Conservation (phyloP, 2,888 invertebrate genomes). For the Sycophila texana region DNA sequence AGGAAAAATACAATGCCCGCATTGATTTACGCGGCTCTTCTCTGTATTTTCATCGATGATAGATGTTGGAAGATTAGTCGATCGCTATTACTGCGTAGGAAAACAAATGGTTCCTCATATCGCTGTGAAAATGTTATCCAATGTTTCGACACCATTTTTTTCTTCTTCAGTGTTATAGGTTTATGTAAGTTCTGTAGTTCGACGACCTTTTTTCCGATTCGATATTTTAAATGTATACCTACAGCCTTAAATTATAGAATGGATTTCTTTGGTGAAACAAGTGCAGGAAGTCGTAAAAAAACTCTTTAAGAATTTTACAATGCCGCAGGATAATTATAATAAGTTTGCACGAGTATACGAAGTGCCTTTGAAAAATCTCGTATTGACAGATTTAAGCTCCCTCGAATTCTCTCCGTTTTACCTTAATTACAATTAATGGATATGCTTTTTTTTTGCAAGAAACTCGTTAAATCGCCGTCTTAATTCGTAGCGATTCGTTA, state of each 20-base stretch:
- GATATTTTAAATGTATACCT: background rate
- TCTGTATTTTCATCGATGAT: background rate
- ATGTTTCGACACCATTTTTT: background rate
- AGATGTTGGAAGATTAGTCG: constrained; percentile 36
- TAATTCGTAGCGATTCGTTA: too few relatives aligned
- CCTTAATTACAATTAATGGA: constrained; percentile 29
- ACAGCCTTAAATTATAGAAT: background rate
- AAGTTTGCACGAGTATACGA: constrained; percentile 5
- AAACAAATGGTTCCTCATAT: constrained; percentile 9
- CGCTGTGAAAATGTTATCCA: constrained; percentile 28
- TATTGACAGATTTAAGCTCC: background rate
- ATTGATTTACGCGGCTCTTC: constrained; percentile 11
- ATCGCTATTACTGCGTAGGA: constrained; percentile 15
- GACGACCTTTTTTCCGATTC: background rate
- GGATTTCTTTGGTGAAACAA: constrained; percentile 17
- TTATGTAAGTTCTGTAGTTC: background rate
- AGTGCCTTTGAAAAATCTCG: constrained; percentile 20
- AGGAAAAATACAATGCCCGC: constrained; percentile 40
- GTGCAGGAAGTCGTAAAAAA: constrained; percentile 39
- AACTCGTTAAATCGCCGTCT: background rate
- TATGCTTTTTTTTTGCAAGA: constrained; percentile 17
- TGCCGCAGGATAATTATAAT: background rate
- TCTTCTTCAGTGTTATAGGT: background rate
- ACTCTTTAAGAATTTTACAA: constrained; percentile 36
- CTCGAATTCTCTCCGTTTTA: background rate